Evolutionary conservation across 2,113 vertebrate species (phyloP), one percentile per base, ranked within the genome.

Genomic region (Eulemur macaco): DNA sequence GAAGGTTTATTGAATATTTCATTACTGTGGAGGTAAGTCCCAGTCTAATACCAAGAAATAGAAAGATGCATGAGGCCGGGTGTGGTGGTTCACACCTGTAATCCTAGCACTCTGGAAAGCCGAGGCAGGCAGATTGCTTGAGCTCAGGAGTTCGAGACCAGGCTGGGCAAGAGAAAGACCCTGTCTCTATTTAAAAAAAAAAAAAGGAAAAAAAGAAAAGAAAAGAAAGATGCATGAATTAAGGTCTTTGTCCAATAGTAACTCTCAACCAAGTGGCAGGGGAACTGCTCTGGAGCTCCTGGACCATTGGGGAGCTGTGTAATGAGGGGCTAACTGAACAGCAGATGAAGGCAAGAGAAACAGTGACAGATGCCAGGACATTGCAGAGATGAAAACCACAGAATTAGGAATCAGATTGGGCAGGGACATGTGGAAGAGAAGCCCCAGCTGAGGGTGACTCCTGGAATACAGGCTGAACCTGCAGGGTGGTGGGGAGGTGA

Each of bases 391-490:
- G 13, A 76, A 37, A 47, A 39, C 13, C 34, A 34, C n/a, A 12
- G 42, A 25, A 37, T 39, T 27, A 50, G 77, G 50, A n/a, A 39
- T 34, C 31, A 15, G 45, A 21, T 1, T 27, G 54, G 20, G 27
- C 1, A 0, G 56, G 52, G 34, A 2, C 21, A 3, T 3, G 18
- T 39, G 34, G 47, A 23, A 17, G 14, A 34, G n/a, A n/a, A 54
- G n/a, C 18, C 27, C 29, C 20, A 60, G 14, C 25, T 37, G 27
- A 34, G 71, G 14, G 14, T 52, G 68, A 31, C 68, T 56, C 15
- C 37, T 11, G 52, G 78, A 5, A 20, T 31, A 52, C 3, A 47
- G n/a, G 29, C n/a, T 63, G 10, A 13, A 3, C 3, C 21, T 69
- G 64, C 37, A 34, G 47, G 39, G 21, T 29, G 12, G n/a, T 9